Evolutionary conservation across 2,888 invertebrate species (phyloP).

Genomic region (Oscheius sp.): DNA sequence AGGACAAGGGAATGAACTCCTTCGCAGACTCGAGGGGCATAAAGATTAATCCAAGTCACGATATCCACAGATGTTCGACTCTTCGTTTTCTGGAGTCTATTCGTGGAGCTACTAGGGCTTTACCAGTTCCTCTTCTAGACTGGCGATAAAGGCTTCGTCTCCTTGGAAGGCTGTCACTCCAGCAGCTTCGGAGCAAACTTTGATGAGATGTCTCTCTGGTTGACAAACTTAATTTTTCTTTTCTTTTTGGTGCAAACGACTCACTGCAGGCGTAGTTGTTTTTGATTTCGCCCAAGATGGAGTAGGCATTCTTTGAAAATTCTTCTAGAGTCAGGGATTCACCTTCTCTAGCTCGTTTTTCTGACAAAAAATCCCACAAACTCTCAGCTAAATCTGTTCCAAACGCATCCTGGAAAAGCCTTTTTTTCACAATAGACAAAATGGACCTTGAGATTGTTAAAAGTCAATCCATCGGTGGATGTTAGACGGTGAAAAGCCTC

Average conservation of each 20-base stretch:
- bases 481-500: conserved; percentile 2
- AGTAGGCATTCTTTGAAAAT: conserved; percentile 9
- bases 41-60: conserved; percentile 9
- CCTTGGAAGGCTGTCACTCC: conserved; percentile 42
- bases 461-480: not conserved
- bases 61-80: conserved; percentile 23
- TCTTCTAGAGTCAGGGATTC: not conserved
- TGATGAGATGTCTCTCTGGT: conserved; percentile 51
- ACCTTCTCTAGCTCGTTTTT: conserved; percentile 1
- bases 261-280: conserved; percentile 19
- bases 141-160: conserved; percentile 47
- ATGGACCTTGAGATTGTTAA: not conserved
- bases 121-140: conserved; percentile 47
- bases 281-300: conserved; percentile 1
- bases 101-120: not conserved
- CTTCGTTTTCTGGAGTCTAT: not conserved
- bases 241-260: not conserved
- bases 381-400: conserved; percentile 41
- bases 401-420: conserved; percentile 34
- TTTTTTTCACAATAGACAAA: not conserved
- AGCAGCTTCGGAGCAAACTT: conserved; percentile 55
- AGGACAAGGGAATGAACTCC: conserved; percentile 31
- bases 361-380: conserved; percentile 40
- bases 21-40: conserved; percentile 40
- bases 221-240: conserved; percentile 35